Conservation (phyloP, 1,140 invertebrate genomes). For the Bathynomus jamesi region DNA sequence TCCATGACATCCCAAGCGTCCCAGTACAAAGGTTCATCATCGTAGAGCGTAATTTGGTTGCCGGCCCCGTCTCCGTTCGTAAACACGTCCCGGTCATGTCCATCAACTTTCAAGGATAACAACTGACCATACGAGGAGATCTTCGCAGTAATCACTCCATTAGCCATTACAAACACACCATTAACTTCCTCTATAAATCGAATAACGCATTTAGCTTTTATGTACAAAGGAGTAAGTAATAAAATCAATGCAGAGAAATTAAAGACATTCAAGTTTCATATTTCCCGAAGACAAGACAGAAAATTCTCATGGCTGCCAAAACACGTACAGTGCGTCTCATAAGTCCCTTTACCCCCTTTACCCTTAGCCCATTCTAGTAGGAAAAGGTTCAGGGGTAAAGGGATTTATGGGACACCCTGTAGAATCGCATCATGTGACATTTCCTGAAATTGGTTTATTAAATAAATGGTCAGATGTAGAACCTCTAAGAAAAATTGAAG, state of each 20-base stretch:
- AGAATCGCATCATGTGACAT: neutral
- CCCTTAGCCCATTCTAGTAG: too few species aligned
- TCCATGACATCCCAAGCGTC: slow-evolving; percentile 56
- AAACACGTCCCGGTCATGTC: slow-evolving; percentile 18
- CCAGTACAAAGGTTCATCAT: slow-evolving; percentile 52
- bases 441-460: neutral
- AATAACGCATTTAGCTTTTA: neutral
- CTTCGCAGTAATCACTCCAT: slow-evolving; percentile 7
- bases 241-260: neutral
- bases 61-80: neutral
- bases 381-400: too few species aligned
- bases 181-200: slow-evolving; percentile 7
- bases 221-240: neutral
- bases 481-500: neutral
- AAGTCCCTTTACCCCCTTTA: too few species aligned
- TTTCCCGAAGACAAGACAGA: neutral
- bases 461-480: neutral
- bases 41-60: slow-evolving; percentile 45
- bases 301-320: neutral
- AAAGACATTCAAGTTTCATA: neutral
- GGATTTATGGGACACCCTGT: too few species aligned
- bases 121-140: slow-evolving; percentile 13
- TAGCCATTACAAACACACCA: slow-evolving; percentile 7
- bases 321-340: too few species aligned
- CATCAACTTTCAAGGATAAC: slow-evolving; percentile 13